phyloP scores from a whole-genome alignment of 2,113 vertebrate species.

The Panthera tigris region DNA sequence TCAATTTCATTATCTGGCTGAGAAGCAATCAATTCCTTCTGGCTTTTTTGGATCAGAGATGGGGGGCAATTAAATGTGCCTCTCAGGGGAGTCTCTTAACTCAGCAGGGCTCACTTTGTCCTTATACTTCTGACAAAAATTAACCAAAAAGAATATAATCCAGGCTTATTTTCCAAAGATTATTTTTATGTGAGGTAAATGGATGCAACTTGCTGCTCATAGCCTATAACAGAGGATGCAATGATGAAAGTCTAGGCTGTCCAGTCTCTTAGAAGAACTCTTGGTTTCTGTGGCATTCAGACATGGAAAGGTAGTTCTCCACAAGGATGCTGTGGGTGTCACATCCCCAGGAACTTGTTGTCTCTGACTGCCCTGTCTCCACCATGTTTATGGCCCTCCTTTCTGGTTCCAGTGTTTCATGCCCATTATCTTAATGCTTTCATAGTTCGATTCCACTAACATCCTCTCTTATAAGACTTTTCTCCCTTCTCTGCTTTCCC shows the following conservation, averaged over 20 bases:
- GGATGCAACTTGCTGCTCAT: background rate
- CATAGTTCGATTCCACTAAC: rapidly evolving
- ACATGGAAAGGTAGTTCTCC: background rate
- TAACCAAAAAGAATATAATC: background rate
- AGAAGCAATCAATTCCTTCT: slow-evolving; percentile 49
- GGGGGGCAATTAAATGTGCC: background rate
- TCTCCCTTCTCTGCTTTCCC: background rate
- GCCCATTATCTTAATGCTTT: background rate
- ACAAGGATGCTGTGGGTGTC: no score
- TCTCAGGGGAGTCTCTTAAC: slow-evolving; percentile 4
- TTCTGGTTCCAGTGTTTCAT: background rate
- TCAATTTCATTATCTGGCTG: slow-evolving; percentile 46
- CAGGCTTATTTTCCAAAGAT: background rate
- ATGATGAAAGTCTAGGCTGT: background rate
- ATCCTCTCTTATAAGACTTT: background rate
- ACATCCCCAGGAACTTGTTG: background rate
- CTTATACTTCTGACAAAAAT: slow-evolving; percentile 25
- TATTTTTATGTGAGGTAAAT: background rate
- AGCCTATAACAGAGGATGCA: background rate
- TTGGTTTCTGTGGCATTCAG: background rate
- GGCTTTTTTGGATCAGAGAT: background rate
- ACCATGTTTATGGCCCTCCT: background rate
- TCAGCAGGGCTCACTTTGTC: background rate
- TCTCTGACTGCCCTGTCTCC: background rate
- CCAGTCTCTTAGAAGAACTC: background rate